These are phyloP conservation scores for Limnephilus marmoratus DNA, from an alignment of 2,888 invertebrate species.

Conservation along the genomic window DNA sequence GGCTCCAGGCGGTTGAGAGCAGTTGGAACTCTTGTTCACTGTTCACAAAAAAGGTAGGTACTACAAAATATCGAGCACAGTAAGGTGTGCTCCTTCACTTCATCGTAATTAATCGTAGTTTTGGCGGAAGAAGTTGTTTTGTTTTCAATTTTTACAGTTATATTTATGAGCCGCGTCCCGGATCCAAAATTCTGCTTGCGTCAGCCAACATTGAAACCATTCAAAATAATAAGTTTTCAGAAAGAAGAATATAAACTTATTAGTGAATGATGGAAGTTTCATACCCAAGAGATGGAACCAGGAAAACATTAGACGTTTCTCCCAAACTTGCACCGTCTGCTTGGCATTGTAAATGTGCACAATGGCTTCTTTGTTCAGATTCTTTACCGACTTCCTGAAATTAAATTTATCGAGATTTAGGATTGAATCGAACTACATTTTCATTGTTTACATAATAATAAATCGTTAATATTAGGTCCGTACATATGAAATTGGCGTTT, in stretches of 20 bases:
- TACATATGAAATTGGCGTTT: no score
- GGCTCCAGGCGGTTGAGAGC: no score
- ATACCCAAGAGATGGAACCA: slow-evolving; percentile 46
- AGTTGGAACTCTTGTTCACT: no score
- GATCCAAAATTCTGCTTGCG: neutral
- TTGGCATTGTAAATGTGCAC: slow-evolving; percentile 53
- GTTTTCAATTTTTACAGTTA: no score
- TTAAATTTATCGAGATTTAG: neutral
- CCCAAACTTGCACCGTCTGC: slow-evolving; percentile 37
- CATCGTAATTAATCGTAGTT: no score
- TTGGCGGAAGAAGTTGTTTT: no score
- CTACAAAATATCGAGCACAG: neutral
- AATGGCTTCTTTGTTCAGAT: slow-evolving; percentile 37
- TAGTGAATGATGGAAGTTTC: neutral
- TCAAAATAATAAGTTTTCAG: neutral
- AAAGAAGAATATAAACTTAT: neutral
- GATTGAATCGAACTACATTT: neutral
- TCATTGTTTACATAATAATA: neutral
- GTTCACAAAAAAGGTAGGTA: neutral
- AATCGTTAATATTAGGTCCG: neutral
- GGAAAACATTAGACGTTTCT: slow-evolving; percentile 44
- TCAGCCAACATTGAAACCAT: neutral
- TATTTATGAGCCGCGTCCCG: neutral
- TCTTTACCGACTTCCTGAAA: slow-evolving; percentile 3
- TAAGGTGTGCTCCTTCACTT: neutral